phyloP scores from a whole-genome alignment of 2,888 invertebrate species.

The Synergus gifuensis region DNA sequence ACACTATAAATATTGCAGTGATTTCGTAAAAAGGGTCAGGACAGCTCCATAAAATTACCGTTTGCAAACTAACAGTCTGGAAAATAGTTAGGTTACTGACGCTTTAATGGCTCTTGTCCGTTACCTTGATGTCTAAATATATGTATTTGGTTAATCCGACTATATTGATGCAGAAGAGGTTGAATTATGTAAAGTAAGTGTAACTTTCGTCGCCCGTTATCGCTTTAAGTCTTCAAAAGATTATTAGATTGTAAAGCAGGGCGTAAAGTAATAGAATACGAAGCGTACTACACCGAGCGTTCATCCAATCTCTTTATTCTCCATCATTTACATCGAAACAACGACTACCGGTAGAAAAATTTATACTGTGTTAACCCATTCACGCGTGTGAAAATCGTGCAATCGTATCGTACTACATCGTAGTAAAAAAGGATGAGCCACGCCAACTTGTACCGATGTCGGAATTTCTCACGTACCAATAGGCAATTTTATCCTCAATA shows the following conservation, averaged over 20 bases:
- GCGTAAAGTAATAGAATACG: not conserved
- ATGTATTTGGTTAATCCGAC: slow-evolving; percentile 32
- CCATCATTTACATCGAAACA: slow-evolving; percentile 11
- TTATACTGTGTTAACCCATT: slow-evolving; percentile 49
- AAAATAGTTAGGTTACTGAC: slow-evolving; percentile 33
- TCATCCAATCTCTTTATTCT: not conserved
- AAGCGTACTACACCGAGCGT: not conserved
- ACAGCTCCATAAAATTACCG: slow-evolving; percentile 28
- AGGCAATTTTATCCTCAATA: slow-evolving; percentile 35
- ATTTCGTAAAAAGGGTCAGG: not conserved
- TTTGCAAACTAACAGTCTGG: slow-evolving; percentile 30
- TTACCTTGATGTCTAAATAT: slow-evolving; percentile 31
- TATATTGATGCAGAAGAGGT: not conserved
- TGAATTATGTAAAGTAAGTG: slow-evolving; percentile 1
- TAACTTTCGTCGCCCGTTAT: slow-evolving; percentile 1
- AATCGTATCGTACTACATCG: slow-evolving; percentile 42
- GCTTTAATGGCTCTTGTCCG: slow-evolving; percentile 36
- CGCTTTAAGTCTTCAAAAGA: not conserved
- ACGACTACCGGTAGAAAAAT: slow-evolving; percentile 17
- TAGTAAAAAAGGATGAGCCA: not conserved
- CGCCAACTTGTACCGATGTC: slow-evolving; percentile 29
- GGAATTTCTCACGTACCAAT: slow-evolving; percentile 36
- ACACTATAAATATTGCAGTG: slow-evolving; percentile 4
- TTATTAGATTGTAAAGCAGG: slow-evolving; percentile 18
- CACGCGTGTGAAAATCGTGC: slow-evolving; percentile 58